Base-by-base conservation (phyloP, 2,888 invertebrate species). In the Cephalotes varians region DNA sequence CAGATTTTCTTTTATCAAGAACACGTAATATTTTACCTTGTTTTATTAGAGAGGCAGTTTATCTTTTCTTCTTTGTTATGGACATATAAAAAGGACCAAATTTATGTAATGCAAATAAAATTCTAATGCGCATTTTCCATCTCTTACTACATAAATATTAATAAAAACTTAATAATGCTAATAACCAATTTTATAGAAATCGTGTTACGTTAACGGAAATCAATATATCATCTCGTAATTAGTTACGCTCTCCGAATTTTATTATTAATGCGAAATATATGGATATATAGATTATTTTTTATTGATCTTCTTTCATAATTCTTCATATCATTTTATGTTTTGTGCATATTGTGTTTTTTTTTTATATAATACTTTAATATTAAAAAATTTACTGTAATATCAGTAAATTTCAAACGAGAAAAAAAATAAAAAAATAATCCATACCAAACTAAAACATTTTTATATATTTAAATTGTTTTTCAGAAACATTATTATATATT, bases 11-110 rank as follows among this genome's bases (percentile, higher is more conserved):
- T 5, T 31, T 67, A n/a, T 49, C 6, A 49, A 12, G 9, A 49
- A 12, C n/a, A 18, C 3, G 31, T 51, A 51, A 69, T 34, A 51
- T 69, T 51, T 69, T 51, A 49, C 21, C 69, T 34, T n/a, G n/a
- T n/a, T 7, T 4, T 51, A 51, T 34, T n/a, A 51, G 25, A 69
- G 21, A 18, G 34, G 9, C 15, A n/a, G 12, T 49, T 31, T 7
- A 12, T 49, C 12, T 34, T 28, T 69, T 47, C 12, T 28, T 67
- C 2, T n/a, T 28, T 0, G 15, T 69, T n/a, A 7, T 10, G 5
- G 34, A 18, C 9, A 31, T 21, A n/a, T n/a, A n/a, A 1, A 49
- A 49, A 58, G 10, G 12, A 15, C 4, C 0, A 25, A 69, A 69
- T 69, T 69, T 34, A 34, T 34, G n/a, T n/a, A n/a, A n/a, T 25